Conservation (phyloP, 2,113 vertebrate genomes). For the Ahaetulla prasina region DNA sequence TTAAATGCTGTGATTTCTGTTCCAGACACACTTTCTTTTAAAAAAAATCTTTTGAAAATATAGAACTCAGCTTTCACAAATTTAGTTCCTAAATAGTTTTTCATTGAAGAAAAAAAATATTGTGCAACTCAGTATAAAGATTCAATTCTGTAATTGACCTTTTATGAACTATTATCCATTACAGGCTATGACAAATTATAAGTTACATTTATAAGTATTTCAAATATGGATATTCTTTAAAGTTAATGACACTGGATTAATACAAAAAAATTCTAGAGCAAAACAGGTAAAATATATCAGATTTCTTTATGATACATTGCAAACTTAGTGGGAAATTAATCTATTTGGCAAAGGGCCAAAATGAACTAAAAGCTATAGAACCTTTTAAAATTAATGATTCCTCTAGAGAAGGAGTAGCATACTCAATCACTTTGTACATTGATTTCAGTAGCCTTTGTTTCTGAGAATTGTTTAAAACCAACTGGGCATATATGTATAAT, state of each 20-base stretch:
- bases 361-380: conserved; percentile 10
- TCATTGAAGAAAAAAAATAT: background rate
- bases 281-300: background rate
- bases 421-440: conserved; percentile 1
- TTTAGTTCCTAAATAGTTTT: background rate
- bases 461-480: background rate
- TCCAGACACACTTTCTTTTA: background rate
- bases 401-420: conserved; percentile 7
- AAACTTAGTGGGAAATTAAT: background rate
- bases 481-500: background rate
- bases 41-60: background rate
- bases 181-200: background rate
- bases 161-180: conserved; percentile 3
- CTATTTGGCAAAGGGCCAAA: background rate
- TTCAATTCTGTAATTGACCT: background rate
- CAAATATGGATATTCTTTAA: conserved; percentile 7
- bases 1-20: background rate
- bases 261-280: background rate
- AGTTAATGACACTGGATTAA: conserved; percentile 3
- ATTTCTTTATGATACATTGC: background rate
- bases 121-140: background rate
- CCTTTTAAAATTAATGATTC: conserved; percentile 9
- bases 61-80: background rate
- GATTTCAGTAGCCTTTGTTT: conserved; percentile 19
- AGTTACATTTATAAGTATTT: background rate